Evolutionary conservation across 2,113 vertebrate genomes (phyloP), one percentile per base, ranked within the genome.

Genomic region (Hemichromis elongatus): DNA sequence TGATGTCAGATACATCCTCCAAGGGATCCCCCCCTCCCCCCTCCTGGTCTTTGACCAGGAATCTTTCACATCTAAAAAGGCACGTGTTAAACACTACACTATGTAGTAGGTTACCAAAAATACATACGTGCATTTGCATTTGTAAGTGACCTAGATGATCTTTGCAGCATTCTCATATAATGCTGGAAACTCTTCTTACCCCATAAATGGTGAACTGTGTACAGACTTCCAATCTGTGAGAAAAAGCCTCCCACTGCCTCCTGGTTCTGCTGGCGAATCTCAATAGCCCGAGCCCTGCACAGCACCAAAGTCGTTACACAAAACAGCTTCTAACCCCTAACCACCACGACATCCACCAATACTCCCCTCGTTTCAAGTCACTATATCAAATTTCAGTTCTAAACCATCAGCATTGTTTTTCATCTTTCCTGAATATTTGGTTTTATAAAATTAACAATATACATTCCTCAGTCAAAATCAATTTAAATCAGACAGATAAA

Each of bases 171-270:
- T 2, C 45, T 45, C 26, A 21, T 70, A 47, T 26, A 35, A 56
- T 81, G n/a, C 8, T 57, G 14, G 19, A 82, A 50, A 53, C 21
- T 54, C 11, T 80, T n/a, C 95, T 92, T 96, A 99, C 99, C 99
- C 98, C 98, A 99, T 16, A 99, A 96, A 84, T 99, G 99, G 92
- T 99, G 99, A 84, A 99, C 99, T 94, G 98, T 97, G 77, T 99
- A 99, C 2, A 99, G 96, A 88, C 96, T 96, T 73, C 99, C 99
- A 33, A 99, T 99, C 90, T 99, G 99, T 7, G 99, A 99, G 96
- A 99, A 99, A 95, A 99, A 99, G 2, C 99, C 99, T 83, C 98
- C 98, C 6, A 99, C 98, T 0, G 99, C 98, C 92, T 99, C 98
- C 0, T 96, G 94, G 26, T 89, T 96, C 28, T 99, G 97, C 92